Conservation (phyloP, 2,797 vertebrate genomes). For the Glyptemys insculpta region DNA sequence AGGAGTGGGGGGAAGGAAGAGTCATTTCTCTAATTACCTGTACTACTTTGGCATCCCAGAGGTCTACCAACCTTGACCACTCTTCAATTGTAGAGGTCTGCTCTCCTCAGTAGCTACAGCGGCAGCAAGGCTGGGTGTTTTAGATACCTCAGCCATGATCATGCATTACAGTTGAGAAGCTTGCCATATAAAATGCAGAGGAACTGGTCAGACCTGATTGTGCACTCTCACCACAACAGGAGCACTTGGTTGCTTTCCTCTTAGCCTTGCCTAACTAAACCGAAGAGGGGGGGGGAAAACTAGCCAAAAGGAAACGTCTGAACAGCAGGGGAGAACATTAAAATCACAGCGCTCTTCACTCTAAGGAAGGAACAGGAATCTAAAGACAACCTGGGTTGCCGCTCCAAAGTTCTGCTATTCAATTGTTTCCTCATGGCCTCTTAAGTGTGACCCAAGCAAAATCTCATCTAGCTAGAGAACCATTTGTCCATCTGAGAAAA, state of each 20-base stretch:
- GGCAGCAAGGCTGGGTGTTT: neutral
- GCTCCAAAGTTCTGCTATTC: neutral
- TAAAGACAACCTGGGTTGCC: neutral
- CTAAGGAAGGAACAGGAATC: neutral
- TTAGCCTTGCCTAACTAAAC: neutral
- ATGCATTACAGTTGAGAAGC: neutral
- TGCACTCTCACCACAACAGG: neutral
- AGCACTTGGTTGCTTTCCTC: neutral
- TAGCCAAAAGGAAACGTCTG: neutral
- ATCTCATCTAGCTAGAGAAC: neutral
- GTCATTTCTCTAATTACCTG: too few species aligned
- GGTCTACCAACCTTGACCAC: rapidly evolving
- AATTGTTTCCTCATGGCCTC: neutral
- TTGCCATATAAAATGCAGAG: neutral
- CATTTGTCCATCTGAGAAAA: neutral
- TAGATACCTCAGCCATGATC: neutral
- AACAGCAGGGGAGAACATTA: neutral
- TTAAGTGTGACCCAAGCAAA: neutral
- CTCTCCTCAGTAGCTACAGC: neutral
- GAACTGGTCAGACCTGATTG: rapidly evolving
- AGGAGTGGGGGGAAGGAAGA: rapidly evolving
- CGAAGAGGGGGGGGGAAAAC: neutral
- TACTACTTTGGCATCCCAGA: neutral
- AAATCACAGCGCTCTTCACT: neutral
- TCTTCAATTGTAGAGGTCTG: rapidly evolving